Evolutionary conservation across 2,797 vertebrate species (phyloP), one percentile per base, ranked within the genome.

Genomic region (Malacoraja senta): DNA sequence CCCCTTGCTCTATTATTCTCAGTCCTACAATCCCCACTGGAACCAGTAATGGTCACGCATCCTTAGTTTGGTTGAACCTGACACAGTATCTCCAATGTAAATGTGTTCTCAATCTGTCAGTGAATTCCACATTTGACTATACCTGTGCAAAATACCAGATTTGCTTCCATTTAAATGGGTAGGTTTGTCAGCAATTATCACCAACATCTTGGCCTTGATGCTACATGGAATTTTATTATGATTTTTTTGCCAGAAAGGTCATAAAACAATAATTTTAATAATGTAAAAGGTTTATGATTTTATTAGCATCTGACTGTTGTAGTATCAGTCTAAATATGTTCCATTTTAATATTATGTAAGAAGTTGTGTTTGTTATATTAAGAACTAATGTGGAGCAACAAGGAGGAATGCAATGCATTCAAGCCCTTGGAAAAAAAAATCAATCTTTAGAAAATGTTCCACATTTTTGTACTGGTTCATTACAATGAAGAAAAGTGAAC

Each of bases 251-350:
- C 9, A 63, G 61, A 35, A 65, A 76, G 21, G 44, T 92, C 38
- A 74, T 29, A 44, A 72, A 92, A 15, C n/a, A 92, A 91, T 91
- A 72, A 76, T 76, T 76, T 15, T 53, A 92, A 74, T 92, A 91
- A 74, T 72, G 26, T 9, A 44, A 76, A 13, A 74, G 68, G 38
- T 92, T 44, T 76, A 58, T n/a, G 13, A 32, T 53, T 58, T 74
- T 61, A 53, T 92, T 29, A 76, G 38, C 71, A 12, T 76, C 26
- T n/a, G 71, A 76, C 29, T 53, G 26, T 53, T 44, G 38, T 76
- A 12, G 35, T 72, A 74, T 38, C 13, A 88, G 35, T 19, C n/a
- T 88, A 92, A 92, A 92, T 92, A 74, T 92, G n/a, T 26, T 91
- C 12, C 10, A 53, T 53, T 68, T 71, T 71, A 91, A 91, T 32